Percentiles rank a stretch among this genome's conserved stretches.
Conservation (phyloP, 2,888 invertebrate species). For the Latheticus oryzae region DNA sequence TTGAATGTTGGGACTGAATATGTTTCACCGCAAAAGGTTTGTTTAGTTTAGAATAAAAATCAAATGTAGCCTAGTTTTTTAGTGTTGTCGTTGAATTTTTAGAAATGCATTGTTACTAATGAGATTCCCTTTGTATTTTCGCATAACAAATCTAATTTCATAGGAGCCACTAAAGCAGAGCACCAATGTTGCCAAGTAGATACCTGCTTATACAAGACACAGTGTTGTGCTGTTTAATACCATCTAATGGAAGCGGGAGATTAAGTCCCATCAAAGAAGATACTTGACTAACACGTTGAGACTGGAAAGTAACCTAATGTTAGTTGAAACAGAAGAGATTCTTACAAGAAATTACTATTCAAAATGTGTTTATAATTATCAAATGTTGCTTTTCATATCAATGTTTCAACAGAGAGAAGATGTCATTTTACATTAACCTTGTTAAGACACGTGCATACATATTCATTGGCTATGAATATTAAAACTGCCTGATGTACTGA, state of each 20-base stretch:
- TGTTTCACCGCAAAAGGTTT: neutral
- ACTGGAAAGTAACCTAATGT: slow-evolving; percentile 15
- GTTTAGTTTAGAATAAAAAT: slow-evolving; percentile 1
- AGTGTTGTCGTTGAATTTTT: no score
- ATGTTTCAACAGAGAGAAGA: no score
- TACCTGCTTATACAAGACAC: slow-evolving; percentile 31
- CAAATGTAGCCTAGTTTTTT: slow-evolving; percentile 7
- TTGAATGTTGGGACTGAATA: slow-evolving; percentile 34
- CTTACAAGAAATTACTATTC: neutral
- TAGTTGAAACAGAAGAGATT: neutral
- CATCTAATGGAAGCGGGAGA: slow-evolving; percentile 26
- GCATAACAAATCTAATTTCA: slow-evolving; percentile 33
- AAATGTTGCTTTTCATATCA: no score
- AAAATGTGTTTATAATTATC: no score
- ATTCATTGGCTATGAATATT: slow-evolving; percentile 34
- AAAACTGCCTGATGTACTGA: slow-evolving; percentile 22
- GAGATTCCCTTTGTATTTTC: slow-evolving; percentile 29
- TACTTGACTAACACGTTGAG: slow-evolving; percentile 25
- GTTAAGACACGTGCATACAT: no score
- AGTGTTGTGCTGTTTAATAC: slow-evolving; percentile 32
- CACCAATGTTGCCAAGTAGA: slow-evolving; percentile 13
- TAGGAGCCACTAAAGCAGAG: slow-evolving; percentile 22
- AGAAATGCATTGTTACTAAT: slow-evolving; percentile 14
- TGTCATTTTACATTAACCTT: no score
- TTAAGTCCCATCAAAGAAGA: slow-evolving; percentile 25